Evolutionary conservation across 2,888 invertebrate species (phyloP), one percentile per base, ranked within the genome.

Genomic region (Cephus pygmeus): DNA sequence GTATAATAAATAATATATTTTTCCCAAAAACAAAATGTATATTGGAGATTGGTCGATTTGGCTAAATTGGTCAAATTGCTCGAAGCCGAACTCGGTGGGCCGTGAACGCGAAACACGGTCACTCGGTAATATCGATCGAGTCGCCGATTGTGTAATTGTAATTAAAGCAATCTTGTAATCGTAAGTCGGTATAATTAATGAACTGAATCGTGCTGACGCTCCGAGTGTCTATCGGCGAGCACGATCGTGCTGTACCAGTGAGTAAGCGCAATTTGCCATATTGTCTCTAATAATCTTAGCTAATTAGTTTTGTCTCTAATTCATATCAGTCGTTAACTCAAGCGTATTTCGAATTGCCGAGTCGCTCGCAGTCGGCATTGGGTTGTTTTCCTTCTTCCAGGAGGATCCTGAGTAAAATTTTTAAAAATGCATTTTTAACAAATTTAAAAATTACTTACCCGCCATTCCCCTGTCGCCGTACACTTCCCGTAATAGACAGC

Each of bases 161-260:
- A 88, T 88, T 88, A 88, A 88, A 85, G 83, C 81, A 84, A 87
- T 86, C 86, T 83, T 84, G 83, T 85, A 86, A 85, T 84, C 84
- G 87, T 85, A 84, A 85, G 85, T 81, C 80, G 80, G 84, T 85
- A 85, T 88, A 88, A 89, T 88, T 88, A 88, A 89, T 88, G 88
- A 88, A 88, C 84, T 83, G 84, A 87, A 85, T 87, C 87, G 86
- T 86, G 87, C 85, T 81, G 85, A 87, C 86, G 87, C 87, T 88
- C 79, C 86, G 85, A 82, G 80, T 83, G 84, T 83, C 81, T 87
- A 87, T 87, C 87, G 83, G 75, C 73, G 81, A 77, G 84, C 85
- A 83, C 84, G 87, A 87, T 87, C 87, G 79, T 83, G 81, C 82
- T 76, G 12, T 69, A 33, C 75, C 76, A 75, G 79, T 80, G 81